phyloP scores from a whole-genome alignment of 2,113 vertebrate genomes.

The Rhipidura dahli region DNA sequence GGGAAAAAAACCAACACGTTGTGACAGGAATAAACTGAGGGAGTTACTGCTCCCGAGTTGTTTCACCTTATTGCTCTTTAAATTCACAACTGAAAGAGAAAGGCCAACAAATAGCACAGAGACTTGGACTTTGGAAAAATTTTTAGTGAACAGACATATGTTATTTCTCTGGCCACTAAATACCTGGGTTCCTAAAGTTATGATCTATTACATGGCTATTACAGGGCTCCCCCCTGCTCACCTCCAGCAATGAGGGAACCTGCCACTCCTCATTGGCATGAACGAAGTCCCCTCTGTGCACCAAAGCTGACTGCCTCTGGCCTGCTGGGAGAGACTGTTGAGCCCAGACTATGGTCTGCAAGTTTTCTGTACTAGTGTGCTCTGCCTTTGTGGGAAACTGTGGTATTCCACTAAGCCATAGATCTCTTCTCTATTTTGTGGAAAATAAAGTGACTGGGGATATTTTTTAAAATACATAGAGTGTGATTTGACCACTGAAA shows the following conservation, averaged over 20 bases:
- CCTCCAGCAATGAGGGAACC: background rate
- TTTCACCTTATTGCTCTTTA: background rate
- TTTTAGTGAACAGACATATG: background rate
- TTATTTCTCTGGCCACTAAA: background rate
- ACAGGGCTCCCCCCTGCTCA: background rate
- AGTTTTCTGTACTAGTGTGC: background rate
- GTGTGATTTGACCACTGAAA: background rate
- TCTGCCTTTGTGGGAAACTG: background rate
- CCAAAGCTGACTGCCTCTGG: background rate
- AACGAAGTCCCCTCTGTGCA: background rate
- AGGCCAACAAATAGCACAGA: background rate
- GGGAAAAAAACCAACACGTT: background rate
- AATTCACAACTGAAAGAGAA: background rate
- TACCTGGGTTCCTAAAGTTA: background rate
- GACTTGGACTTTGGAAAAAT: background rate
- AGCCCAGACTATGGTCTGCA: background rate
- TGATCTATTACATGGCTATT: background rate
- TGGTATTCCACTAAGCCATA: background rate
- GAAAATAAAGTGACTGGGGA: background rate
- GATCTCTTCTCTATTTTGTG: background rate
- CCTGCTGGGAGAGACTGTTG: background rate
- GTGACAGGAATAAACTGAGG: background rate
- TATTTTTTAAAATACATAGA: background rate
- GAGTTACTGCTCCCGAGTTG: background rate
- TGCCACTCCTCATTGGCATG: background rate